Base-by-base conservation (phyloP, 2,113 vertebrate species). In the Vidua macroura region DNA sequence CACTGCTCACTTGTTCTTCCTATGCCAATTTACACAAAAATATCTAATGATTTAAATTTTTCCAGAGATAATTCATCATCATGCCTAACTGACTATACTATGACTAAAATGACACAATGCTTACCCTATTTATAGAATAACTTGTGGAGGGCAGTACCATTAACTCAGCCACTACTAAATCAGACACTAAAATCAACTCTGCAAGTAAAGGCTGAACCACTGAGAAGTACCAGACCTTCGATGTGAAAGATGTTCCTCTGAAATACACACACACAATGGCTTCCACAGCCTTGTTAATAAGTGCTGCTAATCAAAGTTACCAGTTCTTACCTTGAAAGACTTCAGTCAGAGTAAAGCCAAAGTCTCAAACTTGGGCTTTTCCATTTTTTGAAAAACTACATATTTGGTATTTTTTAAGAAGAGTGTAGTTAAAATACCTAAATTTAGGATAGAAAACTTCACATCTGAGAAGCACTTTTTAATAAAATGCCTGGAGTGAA, bases 41-140 rank as follows among this genome's bases (percentile, higher is more conserved):
- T 48, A 94, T 37, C 35, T 35, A 90, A 80, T 82, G 17, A 90
- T 41, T 88, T 70, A 11, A 33, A 19, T 39, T 84, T 94, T 96
- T 92, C 93, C 93, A 92, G 76, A 64, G 44, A 49, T 55, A 97
- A 93, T 95, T 94, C 88, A 96, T 74, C 82, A 60, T 86, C 93
- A 94, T 39, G 64, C 49, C 58, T 78, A 86, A 93, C 88, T 93
- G 90, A 96, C 94, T 86, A 46, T 49, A 67, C 46, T 46, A 39
- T 63, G 70, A 85, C 81, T 95, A 94, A 95, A 89, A 55, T 52
- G 52, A 74, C 82, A 90, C 75, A 79, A 64, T 35, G 69, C 39
- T 74, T 20, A n/a, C 3, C 2, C 77, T 95, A 58, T 83, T 95
- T 92, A 90, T 83, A 94, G 93, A 67, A 11, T 13, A 52, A 77